These are phyloP conservation scores for Loriculus beryllinus DNA, from an alignment of 2,797 vertebrate species.

Conservation along the genomic window DNA sequence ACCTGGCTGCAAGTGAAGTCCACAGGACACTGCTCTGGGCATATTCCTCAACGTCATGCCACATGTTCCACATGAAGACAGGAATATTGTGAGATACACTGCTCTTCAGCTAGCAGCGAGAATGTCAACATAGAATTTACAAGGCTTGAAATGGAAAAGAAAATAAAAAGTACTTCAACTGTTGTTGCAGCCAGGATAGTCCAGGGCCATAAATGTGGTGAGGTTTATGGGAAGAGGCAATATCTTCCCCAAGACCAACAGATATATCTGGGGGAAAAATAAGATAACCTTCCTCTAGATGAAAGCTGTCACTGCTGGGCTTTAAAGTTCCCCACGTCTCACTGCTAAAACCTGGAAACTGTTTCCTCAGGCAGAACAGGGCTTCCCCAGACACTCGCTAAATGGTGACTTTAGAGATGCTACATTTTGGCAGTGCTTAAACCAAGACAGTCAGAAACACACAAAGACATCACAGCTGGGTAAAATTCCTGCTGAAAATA, in stretches of 20 bases:
- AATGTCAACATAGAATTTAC: background rate
- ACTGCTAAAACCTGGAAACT: background rate
- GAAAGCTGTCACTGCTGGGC: background rate
- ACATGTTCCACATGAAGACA: background rate
- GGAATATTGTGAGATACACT: background rate
- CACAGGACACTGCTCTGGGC: background rate
- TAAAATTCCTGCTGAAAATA: background rate
- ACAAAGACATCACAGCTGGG: background rate
- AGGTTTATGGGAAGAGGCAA: background rate
- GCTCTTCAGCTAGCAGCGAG: background rate
- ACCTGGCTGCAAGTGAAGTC: background rate
- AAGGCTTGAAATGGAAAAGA: slow-evolving; percentile 10
- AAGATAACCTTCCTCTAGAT: background rate
- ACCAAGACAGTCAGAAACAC: background rate
- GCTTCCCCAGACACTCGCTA: background rate
- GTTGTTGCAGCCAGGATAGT: background rate
- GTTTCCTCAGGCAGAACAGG: background rate
- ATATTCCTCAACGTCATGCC: background rate
- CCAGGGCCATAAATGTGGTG: background rate
- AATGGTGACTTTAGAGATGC: background rate
- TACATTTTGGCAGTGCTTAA: background rate
- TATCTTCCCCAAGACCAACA: background rate
- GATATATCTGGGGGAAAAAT: background rate
- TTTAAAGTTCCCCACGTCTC: background rate
- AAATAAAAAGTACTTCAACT: background rate